A percentile compares a stretch with the other conserved stretches of the same genome.
phyloP scores from a whole-genome alignment of 2,113 vertebrate genomes.

The Chaetura pelagica region DNA sequence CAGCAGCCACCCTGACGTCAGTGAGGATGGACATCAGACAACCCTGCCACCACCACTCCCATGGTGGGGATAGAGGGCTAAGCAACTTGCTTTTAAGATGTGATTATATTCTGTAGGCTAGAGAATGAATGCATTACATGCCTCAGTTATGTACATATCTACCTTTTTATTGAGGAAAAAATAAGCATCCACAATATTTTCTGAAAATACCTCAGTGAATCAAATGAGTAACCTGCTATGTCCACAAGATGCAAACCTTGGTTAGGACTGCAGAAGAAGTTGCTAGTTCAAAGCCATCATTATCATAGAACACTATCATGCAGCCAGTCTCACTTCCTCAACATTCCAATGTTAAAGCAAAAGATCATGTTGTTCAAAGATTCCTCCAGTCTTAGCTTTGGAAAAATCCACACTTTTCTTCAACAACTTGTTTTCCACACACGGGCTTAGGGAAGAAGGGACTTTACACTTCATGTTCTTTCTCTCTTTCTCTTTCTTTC shows the following conservation, averaged over 20 bases:
- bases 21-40: background rate
- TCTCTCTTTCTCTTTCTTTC: background rate
- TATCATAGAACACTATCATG: background rate
- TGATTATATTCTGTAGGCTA: background rate
- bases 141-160: background rate
- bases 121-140: background rate
- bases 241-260: background rate
- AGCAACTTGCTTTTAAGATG: background rate
- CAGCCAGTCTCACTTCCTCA: background rate
- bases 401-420: background rate
- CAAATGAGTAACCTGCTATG: rapidly evolving
- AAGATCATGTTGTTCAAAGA: background rate
- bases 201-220: background rate
- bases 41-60: background rate
- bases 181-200: background rate
- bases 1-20: rapidly evolving
- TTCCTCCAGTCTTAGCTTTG: background rate
- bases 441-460: background rate
- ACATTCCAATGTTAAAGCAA: background rate
- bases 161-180: background rate
- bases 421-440: background rate
- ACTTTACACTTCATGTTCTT: background rate
- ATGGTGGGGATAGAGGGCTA: background rate
- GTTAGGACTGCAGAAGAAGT: background rate
- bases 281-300: rapidly evolving